These are phyloP conservation scores for Symphodus melops DNA, from an alignment of 2,113 vertebrate species.

Conservation along the genomic window DNA sequence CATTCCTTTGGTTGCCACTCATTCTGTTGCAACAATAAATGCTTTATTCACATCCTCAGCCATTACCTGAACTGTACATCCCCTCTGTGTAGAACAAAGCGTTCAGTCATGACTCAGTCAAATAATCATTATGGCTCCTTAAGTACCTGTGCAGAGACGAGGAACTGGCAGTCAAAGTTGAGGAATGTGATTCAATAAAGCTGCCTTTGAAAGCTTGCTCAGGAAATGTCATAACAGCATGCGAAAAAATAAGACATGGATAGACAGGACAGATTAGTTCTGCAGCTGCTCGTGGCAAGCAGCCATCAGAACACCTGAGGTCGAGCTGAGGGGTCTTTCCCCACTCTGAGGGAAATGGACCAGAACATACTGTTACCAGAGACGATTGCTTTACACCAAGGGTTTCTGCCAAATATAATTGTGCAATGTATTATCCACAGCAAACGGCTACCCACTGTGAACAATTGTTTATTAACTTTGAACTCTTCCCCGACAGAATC, in stretches of 20 bases:
- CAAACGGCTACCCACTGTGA: background rate
- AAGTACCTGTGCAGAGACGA: conserved; percentile 75
- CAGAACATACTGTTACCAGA: conserved; percentile 20
- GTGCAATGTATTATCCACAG: conserved; percentile 3
- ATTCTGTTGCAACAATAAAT: conserved; percentile 62
- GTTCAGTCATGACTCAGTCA: conserved; percentile 74
- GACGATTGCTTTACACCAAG: conserved; percentile 20
- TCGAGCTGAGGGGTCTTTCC: conserved; percentile 44
- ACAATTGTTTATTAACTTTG: background rate
- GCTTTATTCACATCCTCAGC: conserved; percentile 58
- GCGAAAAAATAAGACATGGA: conserved; percentile 37
- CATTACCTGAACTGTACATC: conserved; percentile 60
- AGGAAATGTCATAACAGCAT: conserved; percentile 73
- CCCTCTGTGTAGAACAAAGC: conserved; percentile 71
- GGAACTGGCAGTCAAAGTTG: conserved; percentile 70
- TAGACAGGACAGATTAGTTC: conserved; percentile 64
- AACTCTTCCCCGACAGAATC: background rate
- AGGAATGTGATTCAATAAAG: conserved; percentile 79
- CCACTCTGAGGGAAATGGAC: conserved; percentile 42
- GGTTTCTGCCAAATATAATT: conserved; percentile 6
- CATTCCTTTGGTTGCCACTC: conserved; percentile 53
- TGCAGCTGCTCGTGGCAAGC: conserved; percentile 64
- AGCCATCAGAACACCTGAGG: conserved; percentile 67
- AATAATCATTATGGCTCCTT: conserved; percentile 77
- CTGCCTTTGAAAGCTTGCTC: conserved; percentile 71